These are phyloP conservation scores for Butastur rufipennis DNA, from an alignment of 2,113 vertebrate species.

Conservation along the genomic window DNA sequence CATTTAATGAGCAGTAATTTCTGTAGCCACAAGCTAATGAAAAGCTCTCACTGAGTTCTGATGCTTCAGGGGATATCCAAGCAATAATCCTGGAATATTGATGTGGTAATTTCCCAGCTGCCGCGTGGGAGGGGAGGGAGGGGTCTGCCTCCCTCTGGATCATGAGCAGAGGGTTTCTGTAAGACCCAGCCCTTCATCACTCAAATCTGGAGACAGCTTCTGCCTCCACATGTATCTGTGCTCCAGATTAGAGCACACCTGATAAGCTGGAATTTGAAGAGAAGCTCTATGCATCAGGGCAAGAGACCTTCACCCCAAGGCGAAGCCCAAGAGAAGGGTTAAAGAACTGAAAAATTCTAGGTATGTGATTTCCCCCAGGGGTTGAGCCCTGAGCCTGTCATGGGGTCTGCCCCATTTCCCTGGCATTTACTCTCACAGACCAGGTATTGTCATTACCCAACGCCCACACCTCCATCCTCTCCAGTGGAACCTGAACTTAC, in stretches of 20 bases:
- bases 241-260: background rate
- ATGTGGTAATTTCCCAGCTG: background rate
- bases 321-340: background rate
- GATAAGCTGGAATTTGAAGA: background rate
- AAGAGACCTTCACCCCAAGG: background rate
- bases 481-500: background rate
- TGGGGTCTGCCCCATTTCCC: background rate
- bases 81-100: background rate
- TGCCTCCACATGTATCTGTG: background rate
- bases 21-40: constrained; percentile 40
- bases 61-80: background rate
- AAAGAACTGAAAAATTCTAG: background rate
- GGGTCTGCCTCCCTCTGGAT: background rate
- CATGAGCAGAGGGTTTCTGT: background rate
- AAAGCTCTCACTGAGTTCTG: background rate
- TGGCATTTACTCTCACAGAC: background rate
- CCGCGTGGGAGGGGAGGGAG: rapidly evolving
- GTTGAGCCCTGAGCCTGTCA: background rate
- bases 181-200: background rate
- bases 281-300: background rate
- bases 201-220: background rate
- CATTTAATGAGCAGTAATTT: constrained; percentile 26
- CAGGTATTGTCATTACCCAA: background rate
- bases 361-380: background rate
- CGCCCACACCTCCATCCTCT: background rate